Conservation (phyloP, 2,888 invertebrate species). For the Cistogaster globosa region DNA sequence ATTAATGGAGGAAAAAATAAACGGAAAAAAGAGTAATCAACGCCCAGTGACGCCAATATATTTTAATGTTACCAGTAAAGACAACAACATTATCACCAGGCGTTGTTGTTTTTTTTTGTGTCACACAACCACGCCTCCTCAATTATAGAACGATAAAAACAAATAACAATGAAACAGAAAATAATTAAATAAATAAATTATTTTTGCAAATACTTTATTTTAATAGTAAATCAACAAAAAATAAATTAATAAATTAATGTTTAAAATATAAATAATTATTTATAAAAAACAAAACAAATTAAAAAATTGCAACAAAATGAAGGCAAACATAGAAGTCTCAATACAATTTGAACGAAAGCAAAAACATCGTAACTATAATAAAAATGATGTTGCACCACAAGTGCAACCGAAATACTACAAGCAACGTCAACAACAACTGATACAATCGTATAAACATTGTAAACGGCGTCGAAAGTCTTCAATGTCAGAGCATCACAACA, state of each 20-base stretch:
- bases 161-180: constrained; percentile 53
- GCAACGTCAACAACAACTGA: constrained; percentile 70
- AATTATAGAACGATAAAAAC: constrained; percentile 62
- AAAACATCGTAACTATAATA: constrained; percentile 35
- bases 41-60: constrained; percentile 70
- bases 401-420: constrained; percentile 59
- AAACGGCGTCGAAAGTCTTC: constrained; percentile 61
- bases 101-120: constrained; percentile 30
- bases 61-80: constrained; percentile 60
- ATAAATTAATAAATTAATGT: constrained; percentile 67
- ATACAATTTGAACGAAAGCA: neutral
- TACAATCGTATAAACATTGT: constrained; percentile 72
- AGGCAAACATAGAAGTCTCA: constrained; percentile 42
- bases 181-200: constrained; percentile 78
- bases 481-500: constrained; percentile 9
- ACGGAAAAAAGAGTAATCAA: constrained; percentile 76
- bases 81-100: constrained; percentile 37
- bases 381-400: constrained; percentile 47
- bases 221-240: constrained; percentile 67
- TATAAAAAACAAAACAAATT: constrained; percentile 34
- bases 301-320: constrained; percentile 43
- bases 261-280: constrained; percentile 17
- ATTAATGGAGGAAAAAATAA: constrained; percentile 58
- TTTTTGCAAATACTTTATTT: neutral
- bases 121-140: constrained; percentile 57